Conservation (phyloP, 2,888 invertebrate species). For the Drosophila yooni region DNA sequence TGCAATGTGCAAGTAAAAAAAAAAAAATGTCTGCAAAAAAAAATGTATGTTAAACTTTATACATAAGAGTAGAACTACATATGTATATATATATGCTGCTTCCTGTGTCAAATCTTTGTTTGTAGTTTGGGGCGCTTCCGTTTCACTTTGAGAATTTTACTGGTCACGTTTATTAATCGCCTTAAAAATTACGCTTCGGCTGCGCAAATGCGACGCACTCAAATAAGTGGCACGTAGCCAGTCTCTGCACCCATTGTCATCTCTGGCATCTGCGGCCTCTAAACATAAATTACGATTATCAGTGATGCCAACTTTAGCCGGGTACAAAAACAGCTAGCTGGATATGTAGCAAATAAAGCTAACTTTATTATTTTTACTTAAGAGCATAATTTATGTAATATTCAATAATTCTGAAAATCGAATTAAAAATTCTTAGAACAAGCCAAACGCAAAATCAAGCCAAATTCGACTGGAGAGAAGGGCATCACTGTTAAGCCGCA, state of each 20-base stretch:
- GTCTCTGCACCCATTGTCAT: conserved; percentile 55
- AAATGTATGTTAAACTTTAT: conserved; percentile 22
- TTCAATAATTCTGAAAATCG: not conserved
- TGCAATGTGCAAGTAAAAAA: conserved; percentile 42
- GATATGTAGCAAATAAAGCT: not conserved
- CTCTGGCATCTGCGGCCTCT: conserved; percentile 20
- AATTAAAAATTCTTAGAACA: not conserved
- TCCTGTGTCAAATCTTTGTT: conserved; percentile 39
- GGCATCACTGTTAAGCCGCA: not conserved
- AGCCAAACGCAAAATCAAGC: not conserved
- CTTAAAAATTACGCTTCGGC: conserved; percentile 52
- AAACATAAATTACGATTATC: conserved; percentile 57
- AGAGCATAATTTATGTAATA: not conserved
- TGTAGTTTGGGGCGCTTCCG: conserved; percentile 41
- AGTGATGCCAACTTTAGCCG: conserved; percentile 7
- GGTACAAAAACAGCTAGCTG: not conserved
- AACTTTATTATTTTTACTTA: not conserved
- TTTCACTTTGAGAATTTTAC: conserved; percentile 49
- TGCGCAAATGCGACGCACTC: conserved; percentile 58
- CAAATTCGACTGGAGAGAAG: not conserved
- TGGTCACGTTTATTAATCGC: conserved; percentile 78
- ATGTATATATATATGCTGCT: conserved; percentile 26
- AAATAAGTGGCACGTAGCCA: conserved; percentile 55
- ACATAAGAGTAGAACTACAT: not conserved
- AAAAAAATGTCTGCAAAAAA: conserved; percentile 37